Percentiles rank a stretch among this genome's conserved stretches.
Conservation (phyloP, 2,888 invertebrate species). For the Zele albiditarsus region DNA sequence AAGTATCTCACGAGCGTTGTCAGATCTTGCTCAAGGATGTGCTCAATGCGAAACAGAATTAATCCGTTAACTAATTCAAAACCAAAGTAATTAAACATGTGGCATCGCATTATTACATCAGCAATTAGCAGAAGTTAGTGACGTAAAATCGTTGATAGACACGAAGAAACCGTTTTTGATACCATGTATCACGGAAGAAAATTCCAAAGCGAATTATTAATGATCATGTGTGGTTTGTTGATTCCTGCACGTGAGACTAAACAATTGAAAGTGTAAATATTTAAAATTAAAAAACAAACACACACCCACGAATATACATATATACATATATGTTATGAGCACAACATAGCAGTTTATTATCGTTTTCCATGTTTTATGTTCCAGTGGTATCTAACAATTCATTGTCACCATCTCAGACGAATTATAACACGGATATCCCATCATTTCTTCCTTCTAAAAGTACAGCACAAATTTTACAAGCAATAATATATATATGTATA, state of each 20-base stretch:
- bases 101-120: constrained; percentile 38
- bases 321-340: constrained; percentile 14
- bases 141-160: not conserved
- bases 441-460: not conserved
- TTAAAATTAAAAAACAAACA: not conserved
- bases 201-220: not conserved
- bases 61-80: constrained; percentile 48
- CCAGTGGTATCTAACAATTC: not conserved
- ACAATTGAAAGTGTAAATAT: not conserved
- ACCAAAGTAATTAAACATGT: constrained; percentile 11
- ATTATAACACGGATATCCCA: not conserved
- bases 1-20: constrained; percentile 25
- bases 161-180: not conserved
- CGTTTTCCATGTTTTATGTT: constrained; percentile 8
- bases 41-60: constrained; percentile 47
- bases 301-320: not conserved
- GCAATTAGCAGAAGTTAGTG: constrained; percentile 45
- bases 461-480: not conserved
- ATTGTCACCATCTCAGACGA: not conserved
- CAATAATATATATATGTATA: not conserved
- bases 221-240: not conserved
- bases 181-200: not conserved
- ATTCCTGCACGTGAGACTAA: not conserved
- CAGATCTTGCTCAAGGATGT: constrained; percentile 51
- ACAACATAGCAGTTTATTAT: constrained; percentile 12